Base-by-base conservation (phyloP, 2,113 vertebrate species). In the Rattus norvegicus region DNA sequence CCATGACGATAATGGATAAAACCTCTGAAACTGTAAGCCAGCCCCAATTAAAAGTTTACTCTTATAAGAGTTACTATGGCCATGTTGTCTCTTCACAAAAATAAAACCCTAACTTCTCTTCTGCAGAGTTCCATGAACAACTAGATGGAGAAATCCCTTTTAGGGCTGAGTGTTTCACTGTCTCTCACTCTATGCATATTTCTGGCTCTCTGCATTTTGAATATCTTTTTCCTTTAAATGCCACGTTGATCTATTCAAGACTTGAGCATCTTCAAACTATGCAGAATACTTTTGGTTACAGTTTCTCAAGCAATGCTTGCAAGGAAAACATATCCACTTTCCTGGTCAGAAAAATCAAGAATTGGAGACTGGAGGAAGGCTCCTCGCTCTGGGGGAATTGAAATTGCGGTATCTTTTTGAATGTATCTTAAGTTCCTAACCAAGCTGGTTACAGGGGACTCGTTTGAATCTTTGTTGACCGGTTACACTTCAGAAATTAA, bases 361-460 rank as follows among this genome's bases (percentile, higher is more conserved):
- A 28, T 26, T 84, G 17, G 33, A 72, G n/a, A 86, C 28, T 11
- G 47, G n/a, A 67, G 28, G 9, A 72, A 30, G 5, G 16, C 47
- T 22, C 9, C n/a, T 22, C 0, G 14, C 52, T 91, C 24, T 94
- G 12, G 30, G 72, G 22, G 20, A 81, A 65, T 77, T 76, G 43
- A 90, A 87, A 59, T 17, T 20, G 19, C 39, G 33, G 2, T 11
- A 70, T 43, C 30, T 80, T 54, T 4, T 16, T 54, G 20, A 59
- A n/a, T 9, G 24, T 14, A 54, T 20, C 26, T 61, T 30, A 84
- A 33, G 52, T 7, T 72, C 8, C 22, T 85, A 39, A 61, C 1
- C 4, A 61, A 14, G 30, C 9, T 77, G 1, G 7, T 5, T 30
- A 16, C 9, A 14, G 24, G 5, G 2, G 1, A 26, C 4, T 33